phyloP scores from a whole-genome alignment of 2,113 vertebrate species.

The Heteronetta atricapilla region DNA sequence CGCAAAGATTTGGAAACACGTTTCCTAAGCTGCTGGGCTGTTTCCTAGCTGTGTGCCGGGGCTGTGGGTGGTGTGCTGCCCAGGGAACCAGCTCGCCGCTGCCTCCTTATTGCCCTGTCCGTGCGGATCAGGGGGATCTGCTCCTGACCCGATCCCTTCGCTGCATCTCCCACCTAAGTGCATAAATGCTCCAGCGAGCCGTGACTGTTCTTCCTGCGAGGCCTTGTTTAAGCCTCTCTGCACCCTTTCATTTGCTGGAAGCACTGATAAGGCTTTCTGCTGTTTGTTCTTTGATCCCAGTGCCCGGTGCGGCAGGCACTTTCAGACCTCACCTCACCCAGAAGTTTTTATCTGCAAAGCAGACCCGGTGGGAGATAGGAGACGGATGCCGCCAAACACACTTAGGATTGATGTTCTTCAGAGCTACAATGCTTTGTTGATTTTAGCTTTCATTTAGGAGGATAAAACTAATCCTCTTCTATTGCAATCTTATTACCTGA shows the following conservation, averaged over 20 bases:
- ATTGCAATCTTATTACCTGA: neutral
- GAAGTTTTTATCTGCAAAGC: neutral
- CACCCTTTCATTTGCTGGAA: neutral
- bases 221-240: neutral
- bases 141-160: neutral
- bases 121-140: accelerated
- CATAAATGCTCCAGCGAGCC: neutral
- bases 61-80: neutral
- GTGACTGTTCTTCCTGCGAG: accelerated
- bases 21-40: neutral
- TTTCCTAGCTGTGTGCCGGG: neutral
- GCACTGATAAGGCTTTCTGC: neutral
- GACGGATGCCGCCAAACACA: neutral
- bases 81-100: neutral
- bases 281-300: neutral
- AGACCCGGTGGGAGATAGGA: neutral
- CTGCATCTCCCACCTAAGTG: neutral
- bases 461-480: neutral
- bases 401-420: neutral
- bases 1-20: neutral
- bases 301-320: neutral
- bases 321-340: neutral
- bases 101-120: accelerated
- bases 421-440: neutral
- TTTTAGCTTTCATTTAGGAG: neutral